Conservation (phyloP, 2,113 vertebrate genomes). For the Vulpes ferrilata region DNA sequence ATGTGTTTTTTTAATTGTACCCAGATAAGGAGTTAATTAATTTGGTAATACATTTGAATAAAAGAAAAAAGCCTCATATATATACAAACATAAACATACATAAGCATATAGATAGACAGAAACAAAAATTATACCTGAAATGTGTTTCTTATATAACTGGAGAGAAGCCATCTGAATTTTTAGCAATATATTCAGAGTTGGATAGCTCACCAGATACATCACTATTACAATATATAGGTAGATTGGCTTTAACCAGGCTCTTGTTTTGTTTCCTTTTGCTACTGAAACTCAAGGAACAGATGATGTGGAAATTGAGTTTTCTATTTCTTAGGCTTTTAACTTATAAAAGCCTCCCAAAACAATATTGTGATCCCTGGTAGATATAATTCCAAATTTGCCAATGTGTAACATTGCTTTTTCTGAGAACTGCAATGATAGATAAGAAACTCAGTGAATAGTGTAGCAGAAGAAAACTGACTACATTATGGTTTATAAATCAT, state of each 20-base stretch:
- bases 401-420: not conserved
- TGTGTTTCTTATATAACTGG: not conserved
- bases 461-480: slow-evolving; percentile 30
- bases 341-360: not conserved
- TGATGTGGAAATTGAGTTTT: slow-evolving; percentile 44
- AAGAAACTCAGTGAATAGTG: slow-evolving; percentile 1
- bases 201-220: not conserved
- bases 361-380: not conserved
- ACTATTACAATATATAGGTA: not conserved
- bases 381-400: slow-evolving; percentile 48
- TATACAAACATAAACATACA: not conserved
- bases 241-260: not conserved
- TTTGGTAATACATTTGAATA: not conserved
- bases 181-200: not conserved
- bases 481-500: slow-evolving; percentile 6
- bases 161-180: not conserved
- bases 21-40: not conserved
- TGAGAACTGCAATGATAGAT: not conserved
- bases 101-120: not conserved
- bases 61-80: not conserved
- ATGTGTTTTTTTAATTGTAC: not conserved
- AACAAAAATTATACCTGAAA: not conserved
- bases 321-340: not conserved
- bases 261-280: slow-evolving; percentile 41
- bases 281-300: slow-evolving; percentile 7